Evolutionary conservation across 2,113 vertebrate genomes (phyloP).

Genomic region (Trichechus manatus): DNA sequence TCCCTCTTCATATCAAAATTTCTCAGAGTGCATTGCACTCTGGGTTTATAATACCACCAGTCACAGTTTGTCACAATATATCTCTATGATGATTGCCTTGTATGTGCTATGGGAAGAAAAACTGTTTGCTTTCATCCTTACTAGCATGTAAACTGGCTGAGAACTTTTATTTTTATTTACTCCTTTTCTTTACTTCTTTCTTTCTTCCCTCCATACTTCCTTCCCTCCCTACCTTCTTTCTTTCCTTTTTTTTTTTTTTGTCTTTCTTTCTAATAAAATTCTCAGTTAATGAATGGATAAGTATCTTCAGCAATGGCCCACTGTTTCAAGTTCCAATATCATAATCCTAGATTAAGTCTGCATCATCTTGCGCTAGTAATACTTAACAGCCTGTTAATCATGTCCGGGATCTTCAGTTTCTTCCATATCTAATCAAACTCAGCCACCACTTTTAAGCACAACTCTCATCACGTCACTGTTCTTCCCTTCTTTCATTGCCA

Average conservation of each 20-base stretch:
- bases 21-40: neutral
- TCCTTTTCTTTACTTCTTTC: neutral
- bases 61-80: neutral
- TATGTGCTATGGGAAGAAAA: neutral
- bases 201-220: too few relatives aligned
- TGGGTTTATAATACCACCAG: neutral
- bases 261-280: neutral
- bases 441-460: neutral
- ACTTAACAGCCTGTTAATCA: neutral
- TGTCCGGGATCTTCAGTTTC: accelerated
- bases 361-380: neutral
- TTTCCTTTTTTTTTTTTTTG: too few relatives aligned
- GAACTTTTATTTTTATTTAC: neutral
- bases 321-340: neutral
- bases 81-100: neutral
- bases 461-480: accelerated
- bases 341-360: neutral
- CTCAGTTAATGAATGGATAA: neutral
- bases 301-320: neutral
- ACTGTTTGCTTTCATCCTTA: neutral
- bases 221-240: too few relatives aligned
- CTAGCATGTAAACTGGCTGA: neutral
- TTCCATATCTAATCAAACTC: neutral
- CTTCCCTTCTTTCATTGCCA: neutral
- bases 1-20: neutral